Percentiles rank a stretch among this genome's conserved stretches.
Evolutionary conservation across 2,888 invertebrate species (phyloP).

Genomic region (Drosophila austrosaltans): DNA sequence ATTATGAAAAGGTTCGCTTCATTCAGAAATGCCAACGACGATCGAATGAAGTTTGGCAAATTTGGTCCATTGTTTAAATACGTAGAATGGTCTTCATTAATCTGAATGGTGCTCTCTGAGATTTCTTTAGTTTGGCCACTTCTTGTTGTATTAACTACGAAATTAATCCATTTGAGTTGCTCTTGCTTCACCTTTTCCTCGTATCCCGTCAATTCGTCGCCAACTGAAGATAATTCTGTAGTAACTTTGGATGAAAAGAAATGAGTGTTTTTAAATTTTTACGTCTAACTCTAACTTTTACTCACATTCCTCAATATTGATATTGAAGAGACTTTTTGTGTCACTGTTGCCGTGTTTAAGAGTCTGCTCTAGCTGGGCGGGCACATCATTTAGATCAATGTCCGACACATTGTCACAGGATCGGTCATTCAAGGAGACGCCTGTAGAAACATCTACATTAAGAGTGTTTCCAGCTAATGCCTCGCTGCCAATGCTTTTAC

Average conservation of each 20-base stretch:
- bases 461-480: neutral
- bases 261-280: neutral
- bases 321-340: conserved; percentile 64
- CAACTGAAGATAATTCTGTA: neutral
- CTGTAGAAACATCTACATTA: neutral
- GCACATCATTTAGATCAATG: conserved; percentile 29
- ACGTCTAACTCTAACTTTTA: neutral
- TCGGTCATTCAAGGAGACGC: neutral
- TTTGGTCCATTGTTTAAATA: conserved; percentile 67
- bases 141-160: conserved; percentile 22
- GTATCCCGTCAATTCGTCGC: conserved; percentile 19
- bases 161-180: conserved; percentile 27
- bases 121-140: neutral
- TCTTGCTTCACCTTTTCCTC: conserved; percentile 13
- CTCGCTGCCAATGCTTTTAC: neutral
- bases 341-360: conserved; percentile 25
- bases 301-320: conserved; percentile 62
- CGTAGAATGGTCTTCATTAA: conserved; percentile 66
- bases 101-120: conserved; percentile 14
- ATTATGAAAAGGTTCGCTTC: conserved; percentile 53
- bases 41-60: conserved; percentile 67
- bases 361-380: conserved; percentile 37
- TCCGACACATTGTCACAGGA: conserved; percentile 29
- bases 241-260: neutral
- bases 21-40: conserved; percentile 65